Evolutionary conservation across 2,113 vertebrate genomes (phyloP).

Genomic region (Periophthalmus modestus): DNA sequence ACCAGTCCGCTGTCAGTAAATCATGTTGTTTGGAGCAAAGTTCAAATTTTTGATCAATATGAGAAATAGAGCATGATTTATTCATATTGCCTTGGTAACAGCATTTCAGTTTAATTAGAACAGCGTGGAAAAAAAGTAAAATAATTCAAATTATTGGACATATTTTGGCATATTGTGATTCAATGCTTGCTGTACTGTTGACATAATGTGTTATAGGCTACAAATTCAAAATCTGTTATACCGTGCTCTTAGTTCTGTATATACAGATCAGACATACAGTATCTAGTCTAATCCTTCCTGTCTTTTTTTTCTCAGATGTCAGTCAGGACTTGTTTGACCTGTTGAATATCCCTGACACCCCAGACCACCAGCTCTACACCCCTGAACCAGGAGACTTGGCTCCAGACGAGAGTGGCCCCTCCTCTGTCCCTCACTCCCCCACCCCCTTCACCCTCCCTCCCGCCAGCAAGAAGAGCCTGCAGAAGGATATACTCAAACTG

Average conservation of each 20-base stretch:
- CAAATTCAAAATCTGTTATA: too few relatives aligned
- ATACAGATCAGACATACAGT: neutral
- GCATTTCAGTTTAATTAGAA: too few relatives aligned
- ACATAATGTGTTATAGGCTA: too few relatives aligned
- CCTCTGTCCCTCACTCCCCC: slow-evolving; percentile 72
- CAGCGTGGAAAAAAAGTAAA: too few relatives aligned
- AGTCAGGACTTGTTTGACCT: slow-evolving; percentile 85
- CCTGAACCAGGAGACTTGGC: slow-evolving; percentile 72
- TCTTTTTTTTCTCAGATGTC: slow-evolving; percentile 76
- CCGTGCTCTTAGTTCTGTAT: neutral
- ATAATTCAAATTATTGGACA: too few relatives aligned
- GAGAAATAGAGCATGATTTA: too few relatives aligned
- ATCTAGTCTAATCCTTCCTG: neutral
- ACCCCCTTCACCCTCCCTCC: slow-evolving; percentile 75
- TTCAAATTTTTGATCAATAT: too few relatives aligned
- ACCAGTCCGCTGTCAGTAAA: too few relatives aligned
- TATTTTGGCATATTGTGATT: too few relatives aligned
- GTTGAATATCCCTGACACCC: slow-evolving; percentile 85
- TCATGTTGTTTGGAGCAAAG: too few relatives aligned
- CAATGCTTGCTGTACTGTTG: too few relatives aligned
- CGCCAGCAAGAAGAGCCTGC: slow-evolving; percentile 83
- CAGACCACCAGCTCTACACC: slow-evolving; percentile 74
- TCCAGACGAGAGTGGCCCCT: slow-evolving; percentile 76
- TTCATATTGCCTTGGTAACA: too few relatives aligned
- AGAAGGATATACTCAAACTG: slow-evolving; percentile 87